These are phyloP conservation scores for Sceloporus tristichus DNA, from an alignment of 2,113 vertebrate genomes.

Conservation along the genomic window DNA sequence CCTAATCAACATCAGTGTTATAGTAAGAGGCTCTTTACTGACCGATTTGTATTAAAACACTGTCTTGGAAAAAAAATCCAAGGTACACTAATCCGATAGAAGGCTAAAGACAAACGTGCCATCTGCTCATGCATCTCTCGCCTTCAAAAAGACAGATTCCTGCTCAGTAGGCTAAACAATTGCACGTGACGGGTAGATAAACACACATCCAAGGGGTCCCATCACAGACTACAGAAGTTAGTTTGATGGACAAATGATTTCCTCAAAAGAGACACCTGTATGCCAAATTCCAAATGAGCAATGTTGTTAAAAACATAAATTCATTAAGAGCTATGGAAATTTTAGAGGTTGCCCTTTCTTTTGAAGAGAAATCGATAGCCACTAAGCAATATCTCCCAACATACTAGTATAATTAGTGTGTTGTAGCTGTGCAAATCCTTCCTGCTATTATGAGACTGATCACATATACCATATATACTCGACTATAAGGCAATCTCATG, in stretches of 20 bases:
- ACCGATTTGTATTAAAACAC: slow-evolving; percentile 77
- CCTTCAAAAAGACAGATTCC: slow-evolving; percentile 57
- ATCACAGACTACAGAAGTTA: background rate
- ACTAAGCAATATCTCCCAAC: background rate
- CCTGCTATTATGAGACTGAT: background rate
- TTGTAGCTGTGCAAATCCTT: background rate
- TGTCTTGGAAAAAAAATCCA: slow-evolving; percentile 68
- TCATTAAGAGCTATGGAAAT: background rate
- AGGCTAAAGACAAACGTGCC: slow-evolving; percentile 73
- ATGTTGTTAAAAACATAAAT: background rate
- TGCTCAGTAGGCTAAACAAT: slow-evolving; percentile 22
- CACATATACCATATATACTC: background rate
- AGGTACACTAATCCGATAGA: slow-evolving; percentile 76
- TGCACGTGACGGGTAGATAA: background rate
- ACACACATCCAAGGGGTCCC: background rate
- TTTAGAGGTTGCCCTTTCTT: background rate
- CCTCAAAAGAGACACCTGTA: background rate
- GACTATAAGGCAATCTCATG: no score
- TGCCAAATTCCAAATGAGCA: background rate
- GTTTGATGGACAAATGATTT: background rate
- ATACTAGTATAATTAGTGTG: background rate
- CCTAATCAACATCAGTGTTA: slow-evolving; percentile 67
- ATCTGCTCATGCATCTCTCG: slow-evolving; percentile 72
- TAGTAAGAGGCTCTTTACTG: slow-evolving; percentile 75
- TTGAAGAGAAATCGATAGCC: background rate